phyloP scores from a whole-genome alignment of 2,113 vertebrate genomes.

The Gasterosteus aculeatus region DNA sequence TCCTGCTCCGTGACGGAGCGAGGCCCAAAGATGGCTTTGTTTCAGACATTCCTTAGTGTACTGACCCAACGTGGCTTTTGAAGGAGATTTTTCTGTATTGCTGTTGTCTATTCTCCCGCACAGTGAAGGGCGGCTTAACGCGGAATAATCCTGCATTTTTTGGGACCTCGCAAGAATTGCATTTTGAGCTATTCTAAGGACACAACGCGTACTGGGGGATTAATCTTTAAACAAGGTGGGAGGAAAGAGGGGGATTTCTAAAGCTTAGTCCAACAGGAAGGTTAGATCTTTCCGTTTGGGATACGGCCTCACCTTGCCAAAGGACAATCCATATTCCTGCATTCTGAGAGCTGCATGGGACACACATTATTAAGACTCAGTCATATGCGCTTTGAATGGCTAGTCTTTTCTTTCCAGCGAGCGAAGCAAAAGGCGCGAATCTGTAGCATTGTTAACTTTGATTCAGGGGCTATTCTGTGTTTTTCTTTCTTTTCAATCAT shows the following conservation, averaged over 20 bases:
- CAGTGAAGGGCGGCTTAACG: conserved; percentile 42
- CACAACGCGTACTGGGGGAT: conserved; percentile 77
- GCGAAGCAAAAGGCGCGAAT: conserved; percentile 32
- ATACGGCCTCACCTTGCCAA: conserved; percentile 62
- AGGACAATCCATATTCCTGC: conserved; percentile 57
- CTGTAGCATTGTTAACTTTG: conserved; percentile 44
- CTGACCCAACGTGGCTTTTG: background rate
- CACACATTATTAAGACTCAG: conserved; percentile 60
- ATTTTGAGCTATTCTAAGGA: conserved; percentile 77
- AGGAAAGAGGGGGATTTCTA: conserved; percentile 67
- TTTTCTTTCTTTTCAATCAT: conserved; percentile 26
- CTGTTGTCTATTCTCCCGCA: conserved; percentile 26
- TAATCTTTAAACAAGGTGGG: conserved; percentile 69
- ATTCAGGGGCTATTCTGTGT: conserved; percentile 40
- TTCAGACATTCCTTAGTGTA: conserved; percentile 21
- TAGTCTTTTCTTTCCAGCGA: conserved; percentile 11
- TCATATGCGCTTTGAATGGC: conserved; percentile 38
- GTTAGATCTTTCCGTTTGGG: conserved; percentile 52
- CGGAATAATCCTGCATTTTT: conserved; percentile 69
- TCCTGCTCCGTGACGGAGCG: background rate
- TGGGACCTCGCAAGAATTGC: conserved; percentile 70
- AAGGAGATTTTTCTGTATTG: conserved; percentile 42
- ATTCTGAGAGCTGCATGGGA: conserved; percentile 44
- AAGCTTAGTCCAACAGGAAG: conserved; percentile 67
- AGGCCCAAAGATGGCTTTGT: conserved; percentile 1